A percentile compares a stretch with the other conserved stretches of the same genome.
Conservation (phyloP, 2,113 vertebrate genomes). For the Cyanocitta stelleri region DNA sequence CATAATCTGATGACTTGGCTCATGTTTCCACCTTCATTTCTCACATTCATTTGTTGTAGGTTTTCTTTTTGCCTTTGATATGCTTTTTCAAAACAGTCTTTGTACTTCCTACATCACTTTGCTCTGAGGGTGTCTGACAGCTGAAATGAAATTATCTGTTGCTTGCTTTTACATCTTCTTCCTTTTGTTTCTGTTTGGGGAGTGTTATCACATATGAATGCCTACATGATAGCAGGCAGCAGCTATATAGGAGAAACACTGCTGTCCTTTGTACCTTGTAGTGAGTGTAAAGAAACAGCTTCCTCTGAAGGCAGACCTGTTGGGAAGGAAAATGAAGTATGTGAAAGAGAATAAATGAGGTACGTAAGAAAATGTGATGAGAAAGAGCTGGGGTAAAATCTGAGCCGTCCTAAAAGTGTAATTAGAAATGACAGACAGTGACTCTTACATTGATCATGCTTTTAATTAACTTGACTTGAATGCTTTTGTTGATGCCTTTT, state of each 20-base stretch:
- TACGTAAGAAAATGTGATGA: background rate
- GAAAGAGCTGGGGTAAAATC: background rate
- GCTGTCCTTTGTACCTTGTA: background rate
- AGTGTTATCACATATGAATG: background rate
- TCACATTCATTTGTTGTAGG: background rate
- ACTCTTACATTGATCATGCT: background rate
- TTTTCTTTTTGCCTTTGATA: background rate
- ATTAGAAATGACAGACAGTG: background rate
- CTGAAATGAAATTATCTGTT: background rate
- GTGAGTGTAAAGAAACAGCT: background rate
- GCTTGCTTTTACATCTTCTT: background rate
- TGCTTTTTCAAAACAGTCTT: accelerated
- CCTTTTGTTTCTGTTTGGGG: background rate
- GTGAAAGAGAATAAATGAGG: background rate
- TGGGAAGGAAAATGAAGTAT: background rate
- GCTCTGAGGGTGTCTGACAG: background rate
- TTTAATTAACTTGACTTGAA: background rate
- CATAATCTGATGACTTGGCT: background rate
- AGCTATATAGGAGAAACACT: background rate
- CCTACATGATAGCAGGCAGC: background rate
- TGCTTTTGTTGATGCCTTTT: background rate
- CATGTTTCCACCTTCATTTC: background rate
- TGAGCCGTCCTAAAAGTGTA: background rate
- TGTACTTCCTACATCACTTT: background rate
- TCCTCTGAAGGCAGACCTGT: background rate